Percentiles rank a stretch among this genome's conserved stretches.
Evolutionary conservation across 2,113 vertebrate species (phyloP).

Genomic region (Todiramphus chloris): DNA sequence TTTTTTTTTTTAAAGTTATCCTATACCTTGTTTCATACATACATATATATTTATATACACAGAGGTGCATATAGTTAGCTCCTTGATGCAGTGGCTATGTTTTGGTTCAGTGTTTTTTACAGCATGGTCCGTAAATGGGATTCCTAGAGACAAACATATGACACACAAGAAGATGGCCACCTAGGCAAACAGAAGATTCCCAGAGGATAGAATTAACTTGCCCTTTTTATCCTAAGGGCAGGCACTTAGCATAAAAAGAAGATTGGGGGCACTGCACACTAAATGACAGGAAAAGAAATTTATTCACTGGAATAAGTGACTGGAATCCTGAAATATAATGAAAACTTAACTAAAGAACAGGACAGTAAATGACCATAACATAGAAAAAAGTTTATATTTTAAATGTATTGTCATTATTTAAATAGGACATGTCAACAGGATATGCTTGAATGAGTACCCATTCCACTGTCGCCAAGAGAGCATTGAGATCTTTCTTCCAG

Average conservation of each 20-base stretch:
- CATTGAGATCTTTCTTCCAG: neutral
- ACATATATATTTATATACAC: neutral
- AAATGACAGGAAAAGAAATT: neutral
- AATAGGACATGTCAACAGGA: neutral
- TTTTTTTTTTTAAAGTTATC: neutral
- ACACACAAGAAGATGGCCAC: neutral
- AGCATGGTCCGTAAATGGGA: neutral
- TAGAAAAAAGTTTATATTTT: neutral
- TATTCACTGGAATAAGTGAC: neutral
- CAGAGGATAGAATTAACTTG: neutral
- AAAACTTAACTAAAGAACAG: neutral
- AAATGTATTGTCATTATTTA: neutral
- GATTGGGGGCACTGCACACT: neutral
- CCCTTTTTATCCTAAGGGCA: too few species aligned
- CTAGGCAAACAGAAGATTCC: neutral
- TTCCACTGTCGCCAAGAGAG: neutral
- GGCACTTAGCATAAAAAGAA: neutral
- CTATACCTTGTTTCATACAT: neutral
- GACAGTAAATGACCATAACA: neutral
- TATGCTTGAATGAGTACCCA: neutral
- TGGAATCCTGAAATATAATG: neutral
- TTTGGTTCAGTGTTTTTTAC: neutral
- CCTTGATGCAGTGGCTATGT: neutral
- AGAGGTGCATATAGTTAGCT: neutral
- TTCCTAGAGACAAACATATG: neutral